Evolutionary conservation across 2,888 invertebrate species (phyloP).

Genomic region (Diachrysia chrysitis): DNA sequence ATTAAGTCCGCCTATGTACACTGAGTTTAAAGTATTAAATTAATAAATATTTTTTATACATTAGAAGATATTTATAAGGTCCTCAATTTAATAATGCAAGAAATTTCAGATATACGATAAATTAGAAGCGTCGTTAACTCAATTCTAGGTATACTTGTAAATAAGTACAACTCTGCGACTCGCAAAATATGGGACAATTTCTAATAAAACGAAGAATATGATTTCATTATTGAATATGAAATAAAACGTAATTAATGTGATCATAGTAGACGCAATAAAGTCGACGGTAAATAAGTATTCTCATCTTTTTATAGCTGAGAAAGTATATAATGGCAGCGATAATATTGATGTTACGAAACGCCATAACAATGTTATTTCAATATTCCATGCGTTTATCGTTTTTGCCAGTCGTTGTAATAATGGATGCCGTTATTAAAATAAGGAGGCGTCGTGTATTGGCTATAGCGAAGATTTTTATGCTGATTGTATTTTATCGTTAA

Average conservation of each 20-base stretch:
- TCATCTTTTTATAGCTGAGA: slow-evolving; percentile 71
- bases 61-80: no score
- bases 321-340: slow-evolving; percentile 65
- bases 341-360: slow-evolving; percentile 69
- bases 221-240: slow-evolving; percentile 69
- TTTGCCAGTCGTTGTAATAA: slow-evolving; percentile 51
- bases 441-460: slow-evolving; percentile 37
- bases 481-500: slow-evolving; percentile 17
- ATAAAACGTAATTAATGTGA: slow-evolving; percentile 74
- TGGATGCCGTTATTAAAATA: slow-evolving; percentile 46
- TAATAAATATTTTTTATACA: no score
- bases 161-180: neutral
- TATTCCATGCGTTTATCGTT: slow-evolving; percentile 70
- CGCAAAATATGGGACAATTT: neutral
- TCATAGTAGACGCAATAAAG: slow-evolving; percentile 73
- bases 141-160: neutral
- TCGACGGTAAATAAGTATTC: slow-evolving; percentile 76
- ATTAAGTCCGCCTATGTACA: no score
- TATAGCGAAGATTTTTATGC: slow-evolving; percentile 29
- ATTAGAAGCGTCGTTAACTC: neutral
- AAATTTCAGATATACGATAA: neutral
- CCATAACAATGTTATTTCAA: slow-evolving; percentile 69
- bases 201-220: slow-evolving; percentile 57
- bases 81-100: neutral
- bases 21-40: no score